phyloP scores from a whole-genome alignment of 2,888 invertebrate species.

The Drosophila engyochracea region DNA sequence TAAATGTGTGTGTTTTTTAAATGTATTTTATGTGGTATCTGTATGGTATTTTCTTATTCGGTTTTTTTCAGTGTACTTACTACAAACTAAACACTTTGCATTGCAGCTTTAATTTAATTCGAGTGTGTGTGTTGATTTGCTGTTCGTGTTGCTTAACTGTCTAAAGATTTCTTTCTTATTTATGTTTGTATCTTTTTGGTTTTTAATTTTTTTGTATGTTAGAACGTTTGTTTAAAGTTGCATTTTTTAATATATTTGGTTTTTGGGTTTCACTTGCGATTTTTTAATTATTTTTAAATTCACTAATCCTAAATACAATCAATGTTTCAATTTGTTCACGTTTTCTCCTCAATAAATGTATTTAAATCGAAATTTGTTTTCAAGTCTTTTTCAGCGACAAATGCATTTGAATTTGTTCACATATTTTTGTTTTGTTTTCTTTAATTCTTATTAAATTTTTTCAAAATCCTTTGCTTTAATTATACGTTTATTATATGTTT shows the following conservation, averaged over 20 bases:
- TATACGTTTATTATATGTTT: slow-evolving; percentile 69
- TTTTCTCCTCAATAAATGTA: slow-evolving; percentile 66
- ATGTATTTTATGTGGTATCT: slow-evolving; percentile 45
- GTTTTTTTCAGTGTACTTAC: slow-evolving; percentile 68
- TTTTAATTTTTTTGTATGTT: slow-evolving; percentile 30
- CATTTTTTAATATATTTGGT: slow-evolving; percentile 46
- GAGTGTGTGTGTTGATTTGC: slow-evolving; percentile 52
- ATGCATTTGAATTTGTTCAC: slow-evolving; percentile 81
- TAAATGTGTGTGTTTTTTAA: slow-evolving; percentile 30
- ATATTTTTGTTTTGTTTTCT: slow-evolving; percentile 50
- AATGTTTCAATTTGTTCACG: slow-evolving; percentile 68
- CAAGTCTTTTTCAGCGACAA: slow-evolving; percentile 81
- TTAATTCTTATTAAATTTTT: slow-evolving; percentile 63
- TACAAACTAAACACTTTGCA: slow-evolving; percentile 75
- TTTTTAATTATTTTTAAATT: slow-evolving; percentile 63
- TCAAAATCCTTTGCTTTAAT: slow-evolving; percentile 77
- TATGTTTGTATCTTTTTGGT: slow-evolving; percentile 11
- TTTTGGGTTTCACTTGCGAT: slow-evolving; percentile 43
- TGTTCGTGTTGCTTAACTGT: slow-evolving; percentile 62
- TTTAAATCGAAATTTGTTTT: slow-evolving; percentile 78
- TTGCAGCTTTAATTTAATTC: slow-evolving; percentile 65
- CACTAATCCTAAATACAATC: slow-evolving; percentile 80
- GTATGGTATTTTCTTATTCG: slow-evolving; percentile 52
- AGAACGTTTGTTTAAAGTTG: slow-evolving; percentile 64
- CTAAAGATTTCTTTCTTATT: slow-evolving; percentile 62